Percentiles rank a stretch among this genome's conserved stretches.
Evolutionary conservation across 2,797 vertebrate species (phyloP).

Genomic region (Neosilurus mollespiculum): DNA sequence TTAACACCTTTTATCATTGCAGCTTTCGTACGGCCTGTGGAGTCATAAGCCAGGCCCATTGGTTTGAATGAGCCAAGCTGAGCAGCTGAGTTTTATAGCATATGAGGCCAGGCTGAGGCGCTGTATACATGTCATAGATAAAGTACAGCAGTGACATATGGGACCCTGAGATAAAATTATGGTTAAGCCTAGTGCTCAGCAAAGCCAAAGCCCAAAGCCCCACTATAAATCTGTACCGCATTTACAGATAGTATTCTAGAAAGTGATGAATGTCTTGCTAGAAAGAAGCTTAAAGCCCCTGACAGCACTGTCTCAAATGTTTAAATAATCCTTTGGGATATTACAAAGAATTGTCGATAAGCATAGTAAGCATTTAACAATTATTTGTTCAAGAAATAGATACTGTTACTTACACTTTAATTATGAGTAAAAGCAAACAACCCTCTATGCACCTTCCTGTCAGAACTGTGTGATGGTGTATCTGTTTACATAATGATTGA

Average conservation of each 20-base stretch:
- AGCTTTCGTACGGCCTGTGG: conserved; percentile 41
- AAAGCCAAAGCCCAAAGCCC: conserved; percentile 17
- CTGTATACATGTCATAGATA: conserved; percentile 60
- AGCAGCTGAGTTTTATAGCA: conserved; percentile 47
- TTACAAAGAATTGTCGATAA: neutral
- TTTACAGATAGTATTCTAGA: neutral
- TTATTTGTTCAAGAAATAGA: neutral
- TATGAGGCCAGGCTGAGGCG: conserved; percentile 51
- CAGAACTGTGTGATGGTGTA: neutral
- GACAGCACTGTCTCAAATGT: neutral
- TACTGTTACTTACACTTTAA: neutral
- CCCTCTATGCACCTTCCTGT: neutral
- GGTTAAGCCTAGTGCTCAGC: conserved; percentile 26
- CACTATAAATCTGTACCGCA: conserved; percentile 28
- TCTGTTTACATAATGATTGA: neutral
- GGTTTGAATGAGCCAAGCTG: conserved; percentile 41
- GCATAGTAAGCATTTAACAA: neutral
- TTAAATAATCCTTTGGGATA: neutral
- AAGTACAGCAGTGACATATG: conserved; percentile 50
- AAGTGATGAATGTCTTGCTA: conserved; percentile 9
- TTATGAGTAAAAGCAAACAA: neutral
- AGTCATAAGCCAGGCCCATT: conserved; percentile 40
- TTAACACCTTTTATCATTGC: conserved; percentile 46
- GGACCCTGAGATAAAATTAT: conserved; percentile 39
- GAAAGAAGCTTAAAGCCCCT: neutral